phyloP scores from a whole-genome alignment of 2,113 vertebrate genomes.

The Sarotherodon lohbergeri region DNA sequence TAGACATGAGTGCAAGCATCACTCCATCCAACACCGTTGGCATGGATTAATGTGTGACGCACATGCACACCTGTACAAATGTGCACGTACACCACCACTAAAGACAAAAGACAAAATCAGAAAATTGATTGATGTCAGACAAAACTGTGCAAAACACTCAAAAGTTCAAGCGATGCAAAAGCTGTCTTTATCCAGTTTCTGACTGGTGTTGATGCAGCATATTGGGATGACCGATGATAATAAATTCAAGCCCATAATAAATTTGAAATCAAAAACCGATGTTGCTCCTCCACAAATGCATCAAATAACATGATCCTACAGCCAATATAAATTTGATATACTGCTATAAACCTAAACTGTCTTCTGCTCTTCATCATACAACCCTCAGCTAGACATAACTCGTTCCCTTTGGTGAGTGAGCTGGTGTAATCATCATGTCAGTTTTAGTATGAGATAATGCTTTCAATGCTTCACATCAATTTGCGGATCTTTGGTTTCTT shows the following conservation, averaged over 20 bases:
- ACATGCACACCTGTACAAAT: neutral
- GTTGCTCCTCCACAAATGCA: neutral
- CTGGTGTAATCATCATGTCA: slow-evolving; percentile 13
- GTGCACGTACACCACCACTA: neutral
- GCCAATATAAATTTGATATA: neutral
- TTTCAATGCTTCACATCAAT: slow-evolving; percentile 22
- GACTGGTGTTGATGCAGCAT: neutral
- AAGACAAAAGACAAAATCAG: neutral
- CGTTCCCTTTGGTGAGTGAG: slow-evolving; percentile 1
- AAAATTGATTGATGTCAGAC: neutral
- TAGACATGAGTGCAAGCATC: slow-evolving; percentile 37
- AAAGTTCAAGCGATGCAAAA: neutral
- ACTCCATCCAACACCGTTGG: slow-evolving; percentile 43
- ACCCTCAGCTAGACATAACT: slow-evolving; percentile 2
- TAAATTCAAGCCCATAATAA: neutral
- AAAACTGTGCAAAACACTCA: neutral
- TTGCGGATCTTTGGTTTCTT: slow-evolving; percentile 3
- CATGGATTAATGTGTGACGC: neutral
- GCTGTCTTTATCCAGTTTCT: neutral
- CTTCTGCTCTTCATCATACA: slow-evolving; percentile 6
- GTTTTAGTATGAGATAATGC: slow-evolving; percentile 1
- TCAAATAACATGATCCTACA: neutral
- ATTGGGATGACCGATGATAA: neutral
- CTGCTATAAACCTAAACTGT: neutral
- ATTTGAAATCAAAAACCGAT: neutral